These are phyloP conservation scores for Amphiprion clarkii DNA, from an alignment of 2,797 vertebrate genomes.

Conservation along the genomic window DNA sequence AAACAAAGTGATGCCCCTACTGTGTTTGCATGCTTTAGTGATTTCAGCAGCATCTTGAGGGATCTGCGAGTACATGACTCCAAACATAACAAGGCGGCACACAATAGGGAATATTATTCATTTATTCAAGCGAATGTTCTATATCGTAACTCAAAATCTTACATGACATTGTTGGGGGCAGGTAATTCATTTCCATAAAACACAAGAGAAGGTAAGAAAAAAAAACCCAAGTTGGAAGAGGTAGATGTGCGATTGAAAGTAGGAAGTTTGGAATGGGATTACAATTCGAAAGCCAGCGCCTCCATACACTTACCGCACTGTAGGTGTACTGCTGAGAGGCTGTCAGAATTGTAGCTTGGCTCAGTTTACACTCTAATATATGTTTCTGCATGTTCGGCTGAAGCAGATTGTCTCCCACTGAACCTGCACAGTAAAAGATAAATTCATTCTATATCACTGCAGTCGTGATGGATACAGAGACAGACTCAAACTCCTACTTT, in stretches of 20 bases:
- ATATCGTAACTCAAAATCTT: slow-evolving; percentile 30
- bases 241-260: background rate
- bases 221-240: background rate
- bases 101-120: slow-evolving; percentile 22
- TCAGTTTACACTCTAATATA: slow-evolving; percentile 29
- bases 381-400: slow-evolving; percentile 28
- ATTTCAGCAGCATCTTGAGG: slow-evolving; percentile 6
- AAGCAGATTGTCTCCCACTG: slow-evolving; percentile 36
- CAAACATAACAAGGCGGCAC: slow-evolving; percentile 8
- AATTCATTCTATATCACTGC: slow-evolving; percentile 30
- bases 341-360: slow-evolving; percentile 33
- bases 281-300: background rate
- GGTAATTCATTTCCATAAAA: slow-evolving; percentile 37
- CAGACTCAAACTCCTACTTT: slow-evolving; percentile 7
- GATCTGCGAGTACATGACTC: background rate
- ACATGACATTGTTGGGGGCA: slow-evolving; percentile 6
- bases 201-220: background rate
- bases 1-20: slow-evolving; percentile 10
- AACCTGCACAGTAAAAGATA: slow-evolving; percentile 27
- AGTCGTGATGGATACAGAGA: slow-evolving; percentile 21
- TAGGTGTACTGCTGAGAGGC: slow-evolving; percentile 7
- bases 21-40: slow-evolving; percentile 6
- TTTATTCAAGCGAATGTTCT: slow-evolving; percentile 36
- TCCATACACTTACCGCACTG: too few species aligned
- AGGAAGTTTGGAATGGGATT: background rate